A percentile compares a stretch with the other conserved stretches of the same genome.
These are phyloP conservation scores for Amiota minor DNA, from an alignment of 2,888 invertebrate species.

Conservation along the genomic window DNA sequence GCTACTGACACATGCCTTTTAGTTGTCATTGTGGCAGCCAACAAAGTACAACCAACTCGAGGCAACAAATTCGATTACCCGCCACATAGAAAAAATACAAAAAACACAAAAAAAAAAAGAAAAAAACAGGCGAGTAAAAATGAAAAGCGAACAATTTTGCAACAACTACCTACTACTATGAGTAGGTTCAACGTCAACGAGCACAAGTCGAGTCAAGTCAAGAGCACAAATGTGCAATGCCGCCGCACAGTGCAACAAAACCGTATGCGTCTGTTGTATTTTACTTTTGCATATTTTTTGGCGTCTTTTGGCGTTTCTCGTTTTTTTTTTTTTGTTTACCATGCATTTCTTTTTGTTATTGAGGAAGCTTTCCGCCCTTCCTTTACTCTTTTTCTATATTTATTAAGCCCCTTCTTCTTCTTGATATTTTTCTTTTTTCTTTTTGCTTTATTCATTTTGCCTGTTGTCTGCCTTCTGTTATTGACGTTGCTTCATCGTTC, in stretches of 20 bases:
- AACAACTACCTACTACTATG: not conserved
- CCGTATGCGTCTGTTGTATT: constrained; percentile 63
- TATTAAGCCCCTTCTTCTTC: no score
- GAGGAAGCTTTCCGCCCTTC: no score
- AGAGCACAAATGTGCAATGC: no score
- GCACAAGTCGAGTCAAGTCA: not conserved
- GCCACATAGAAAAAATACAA: not conserved
- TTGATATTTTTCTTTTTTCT: no score
- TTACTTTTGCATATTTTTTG: constrained; percentile 68
- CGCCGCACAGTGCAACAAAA: not conserved
- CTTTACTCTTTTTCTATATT: no score
- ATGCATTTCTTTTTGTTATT: no score
- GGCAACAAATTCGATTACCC: constrained; percentile 16
- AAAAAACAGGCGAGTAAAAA: not conserved
- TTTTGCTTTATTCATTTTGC: constrained; percentile 68
- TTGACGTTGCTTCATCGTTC: constrained; percentile 51
- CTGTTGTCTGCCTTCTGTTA: constrained; percentile 65
- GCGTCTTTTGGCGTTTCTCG: constrained; percentile 65
- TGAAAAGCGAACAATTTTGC: not conserved
- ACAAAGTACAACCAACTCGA: not conserved
- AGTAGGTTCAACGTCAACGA: constrained; percentile 8
- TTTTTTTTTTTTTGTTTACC: constrained; percentile 10
- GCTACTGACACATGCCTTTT: constrained; percentile 6
- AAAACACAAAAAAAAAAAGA: no score
- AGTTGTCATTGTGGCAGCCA: not conserved